phyloP scores from a whole-genome alignment of 2,113 vertebrate species.

The Stegastes partitus region DNA sequence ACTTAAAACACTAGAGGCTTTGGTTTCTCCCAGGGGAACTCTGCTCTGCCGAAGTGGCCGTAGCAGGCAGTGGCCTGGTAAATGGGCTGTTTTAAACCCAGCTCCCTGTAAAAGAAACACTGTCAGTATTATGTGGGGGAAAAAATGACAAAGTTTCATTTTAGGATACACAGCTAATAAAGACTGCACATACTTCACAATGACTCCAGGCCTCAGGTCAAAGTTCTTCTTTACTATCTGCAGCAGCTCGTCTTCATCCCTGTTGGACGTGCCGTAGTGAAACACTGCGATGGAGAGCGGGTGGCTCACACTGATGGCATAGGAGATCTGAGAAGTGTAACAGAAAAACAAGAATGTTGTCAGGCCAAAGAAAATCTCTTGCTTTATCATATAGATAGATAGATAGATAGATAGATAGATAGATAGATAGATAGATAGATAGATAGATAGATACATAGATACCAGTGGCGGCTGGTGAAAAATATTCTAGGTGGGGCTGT shows the following conservation, averaged over 20 bases:
- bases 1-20: slow-evolving; percentile 77
- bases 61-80: slow-evolving; percentile 85
- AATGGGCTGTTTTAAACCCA: slow-evolving; percentile 82
- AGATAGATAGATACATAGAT: too few species aligned
- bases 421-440: too few species aligned
- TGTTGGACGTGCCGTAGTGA: slow-evolving; percentile 82
- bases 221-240: slow-evolving; percentile 84
- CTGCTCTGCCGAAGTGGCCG: slow-evolving; percentile 84
- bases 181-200: slow-evolving; percentile 77
- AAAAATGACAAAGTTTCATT: neutral
- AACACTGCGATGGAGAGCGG: slow-evolving; percentile 84
- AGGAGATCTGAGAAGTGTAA: slow-evolving; percentile 77
- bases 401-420: too few species aligned
- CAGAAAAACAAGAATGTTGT: too few species aligned
- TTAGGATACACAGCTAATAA: neutral
- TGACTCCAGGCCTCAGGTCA: slow-evolving; percentile 84
- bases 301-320: slow-evolving; percentile 81
- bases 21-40: slow-evolving; percentile 84
- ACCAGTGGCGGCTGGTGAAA: too few species aligned
- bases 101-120: slow-evolving; percentile 70
- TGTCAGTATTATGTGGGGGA: neutral
- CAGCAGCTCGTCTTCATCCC: slow-evolving; percentile 83
- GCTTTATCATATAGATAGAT: too few species aligned
- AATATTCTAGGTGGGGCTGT: too few species aligned
- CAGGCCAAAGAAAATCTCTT: too few species aligned